Evolutionary conservation across 2,797 vertebrate genomes (phyloP), one percentile per base, ranked within the genome.

Genomic region (Gobionotothen gibberifrons): DNA sequence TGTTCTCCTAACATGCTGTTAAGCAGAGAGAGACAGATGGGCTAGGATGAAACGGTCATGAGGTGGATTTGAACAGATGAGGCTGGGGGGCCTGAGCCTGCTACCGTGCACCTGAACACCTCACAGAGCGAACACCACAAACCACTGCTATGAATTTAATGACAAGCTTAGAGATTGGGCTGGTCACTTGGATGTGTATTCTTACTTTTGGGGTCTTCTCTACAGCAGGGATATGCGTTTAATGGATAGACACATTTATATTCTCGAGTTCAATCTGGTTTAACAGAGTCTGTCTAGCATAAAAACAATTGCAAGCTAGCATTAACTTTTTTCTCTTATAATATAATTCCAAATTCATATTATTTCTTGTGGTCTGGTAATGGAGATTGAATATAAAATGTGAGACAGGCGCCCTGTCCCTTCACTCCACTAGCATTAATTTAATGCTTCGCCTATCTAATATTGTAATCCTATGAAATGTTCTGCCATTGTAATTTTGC

Each of bases 361-460:
- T 65, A 78, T 72, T 78, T 83, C 40, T 71, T 62, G 21, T 72
- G 46, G 48, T 74, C 44, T 55, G 32, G 71, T 87, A 87, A 88
- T 88, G 64, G 79, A 82, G 76, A 85, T 8, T 65, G 76, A 87
- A 81, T 69, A 63, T 46, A 79, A 89, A 26, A 84, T 63, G 58
- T 67, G 66, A 88, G 69, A 85, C 52, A 72, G 53, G 44, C 3
- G 0, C 76, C 22, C 22, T 26, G 22, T 36, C 17, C 58, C 42
- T 64, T 84, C 82, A 75, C 78, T 72, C 69, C 74, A 69, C 81
- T 59, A 71, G 77, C 62, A 64, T 90, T 89, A 71, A 91, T 91
- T 91, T 93, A 92, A 93, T 90, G 90, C 87, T 90, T 86, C 76
- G 6, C 65, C 87, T 89, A 72, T 91, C 86, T 88, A 84, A 90